Evolutionary conservation across 1,140 invertebrate genomes (phyloP).

Genomic region (Apis laboriosa): DNA sequence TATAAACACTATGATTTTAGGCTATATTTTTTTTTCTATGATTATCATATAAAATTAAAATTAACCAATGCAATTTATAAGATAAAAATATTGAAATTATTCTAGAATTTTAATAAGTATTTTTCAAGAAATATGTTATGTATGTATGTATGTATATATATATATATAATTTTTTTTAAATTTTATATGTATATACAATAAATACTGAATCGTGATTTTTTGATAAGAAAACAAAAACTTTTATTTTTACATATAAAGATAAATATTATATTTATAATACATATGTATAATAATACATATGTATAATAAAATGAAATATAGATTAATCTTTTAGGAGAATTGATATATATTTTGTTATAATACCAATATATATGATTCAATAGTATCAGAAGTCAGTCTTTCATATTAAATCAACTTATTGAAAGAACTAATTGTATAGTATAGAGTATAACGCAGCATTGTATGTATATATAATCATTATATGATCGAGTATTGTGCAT

Average conservation of each 20-base stretch:
- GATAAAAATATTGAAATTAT: constrained; percentile 6
- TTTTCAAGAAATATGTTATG: neutral
- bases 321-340: neutral
- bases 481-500: neutral
- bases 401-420: constrained; percentile 8
- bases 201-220: neutral
- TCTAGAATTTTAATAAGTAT: neutral
- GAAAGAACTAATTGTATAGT: neutral
- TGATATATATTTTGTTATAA: neutral
- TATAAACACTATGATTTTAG: constrained; percentile 1
- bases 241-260: neutral
- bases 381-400: neutral
- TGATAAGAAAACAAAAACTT: neutral
- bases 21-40: neutral
- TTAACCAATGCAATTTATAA: neutral
- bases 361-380: constrained; percentile 11
- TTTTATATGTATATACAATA: neutral
- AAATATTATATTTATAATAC: neutral
- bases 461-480: neutral
- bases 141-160: neutral
- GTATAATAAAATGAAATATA: neutral
- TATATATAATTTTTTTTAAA: neutral
- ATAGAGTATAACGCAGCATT: neutral
- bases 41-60: neutral
- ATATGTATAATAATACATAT: too few relatives aligned